Evolutionary conservation across 2,888 invertebrate genomes (phyloP), one percentile per base, ranked within the genome.

Genomic region (Scotopteryx bipunctaria): DNA sequence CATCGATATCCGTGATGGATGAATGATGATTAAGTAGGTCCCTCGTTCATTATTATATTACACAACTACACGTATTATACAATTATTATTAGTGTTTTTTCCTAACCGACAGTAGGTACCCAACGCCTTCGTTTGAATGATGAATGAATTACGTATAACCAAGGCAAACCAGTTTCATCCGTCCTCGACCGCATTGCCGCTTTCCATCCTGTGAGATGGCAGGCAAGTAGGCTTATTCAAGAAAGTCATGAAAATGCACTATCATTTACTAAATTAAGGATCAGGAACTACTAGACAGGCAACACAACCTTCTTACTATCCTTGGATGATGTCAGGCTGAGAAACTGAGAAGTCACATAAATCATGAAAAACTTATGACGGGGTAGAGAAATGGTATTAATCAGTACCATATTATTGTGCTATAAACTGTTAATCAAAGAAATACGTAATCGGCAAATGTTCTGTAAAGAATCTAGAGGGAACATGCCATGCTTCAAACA

Each of bases 401-500:
- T n/a, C n/a, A 5, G 9, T 17, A 35, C 19, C n/a, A n/a, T n/a
- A n/a, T n/a, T n/a, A n/a, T n/a, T n/a, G n/a, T n/a, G n/a, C n/a
- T n/a, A n/a, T n/a, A n/a, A n/a, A n/a, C n/a, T n/a, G n/a, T n/a
- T n/a, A n/a, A n/a, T n/a, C n/a, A n/a, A n/a, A n/a, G n/a, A n/a
- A n/a, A n/a, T n/a, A n/a, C n/a, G n/a, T n/a, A n/a, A n/a, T n/a
- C n/a, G n/a, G n/a, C n/a, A n/a, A n/a, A n/a, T n/a, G n/a, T n/a
- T n/a, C n/a, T n/a, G n/a, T n/a, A 23, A 31, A 41, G 19, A 9
- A 33, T 29, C 11, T 36, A 38, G 54, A 35, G 49, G 59, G 55
- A 65, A 65, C 75, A 78, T 71, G 54, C 67, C 75, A 76, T 74
- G 75, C 76, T 60, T 64, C 61, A 71, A 69, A 76, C 72, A 64